phyloP scores from a whole-genome alignment of 2,888 invertebrate genomes.

The Epinotia demarniana region DNA sequence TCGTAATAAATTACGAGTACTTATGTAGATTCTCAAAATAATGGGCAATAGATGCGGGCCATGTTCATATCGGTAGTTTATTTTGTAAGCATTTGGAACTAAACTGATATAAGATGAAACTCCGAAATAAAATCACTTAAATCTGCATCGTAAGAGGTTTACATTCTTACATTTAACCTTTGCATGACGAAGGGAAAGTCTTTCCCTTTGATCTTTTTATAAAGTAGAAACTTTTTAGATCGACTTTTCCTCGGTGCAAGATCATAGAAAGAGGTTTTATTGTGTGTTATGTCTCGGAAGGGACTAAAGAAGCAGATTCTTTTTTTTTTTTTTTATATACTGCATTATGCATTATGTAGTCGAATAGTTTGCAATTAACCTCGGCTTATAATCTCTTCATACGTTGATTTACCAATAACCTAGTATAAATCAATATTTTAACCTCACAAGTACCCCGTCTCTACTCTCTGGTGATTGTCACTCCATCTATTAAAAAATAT shows the following conservation, averaged over 20 bases:
- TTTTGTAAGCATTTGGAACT: slow-evolving; percentile 13
- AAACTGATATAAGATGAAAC: slow-evolving; percentile 17
- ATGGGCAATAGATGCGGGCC: neutral
- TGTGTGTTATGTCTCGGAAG: slow-evolving; percentile 7
- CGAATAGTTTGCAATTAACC: too few relatives aligned
- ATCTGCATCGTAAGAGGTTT: slow-evolving; percentile 46
- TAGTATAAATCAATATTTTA: neutral
- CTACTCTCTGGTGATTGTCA: too few relatives aligned
- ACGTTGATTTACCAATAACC: too few relatives aligned
- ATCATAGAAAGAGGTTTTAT: slow-evolving; percentile 8
- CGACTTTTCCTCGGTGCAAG: slow-evolving; percentile 20
- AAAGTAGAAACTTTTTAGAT: slow-evolving; percentile 25
- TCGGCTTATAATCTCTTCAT: too few relatives aligned
- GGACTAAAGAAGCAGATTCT: too few relatives aligned
- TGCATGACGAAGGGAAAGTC: slow-evolving; percentile 28
- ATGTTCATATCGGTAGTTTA: slow-evolving; percentile 7
- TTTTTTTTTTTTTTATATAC: too few relatives aligned
- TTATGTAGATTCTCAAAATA: neutral
- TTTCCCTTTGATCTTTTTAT: slow-evolving; percentile 19
- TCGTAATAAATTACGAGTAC: too few relatives aligned
- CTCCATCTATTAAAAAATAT: too few relatives aligned
- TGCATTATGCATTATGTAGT: too few relatives aligned
- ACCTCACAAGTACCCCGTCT: neutral
- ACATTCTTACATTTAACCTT: slow-evolving; percentile 52
- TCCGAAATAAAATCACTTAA: slow-evolving; percentile 15